Evolutionary conservation across 2,113 vertebrate genomes (phyloP), one percentile per base, ranked within the genome.

Genomic region (Trogon melanurus): DNA sequence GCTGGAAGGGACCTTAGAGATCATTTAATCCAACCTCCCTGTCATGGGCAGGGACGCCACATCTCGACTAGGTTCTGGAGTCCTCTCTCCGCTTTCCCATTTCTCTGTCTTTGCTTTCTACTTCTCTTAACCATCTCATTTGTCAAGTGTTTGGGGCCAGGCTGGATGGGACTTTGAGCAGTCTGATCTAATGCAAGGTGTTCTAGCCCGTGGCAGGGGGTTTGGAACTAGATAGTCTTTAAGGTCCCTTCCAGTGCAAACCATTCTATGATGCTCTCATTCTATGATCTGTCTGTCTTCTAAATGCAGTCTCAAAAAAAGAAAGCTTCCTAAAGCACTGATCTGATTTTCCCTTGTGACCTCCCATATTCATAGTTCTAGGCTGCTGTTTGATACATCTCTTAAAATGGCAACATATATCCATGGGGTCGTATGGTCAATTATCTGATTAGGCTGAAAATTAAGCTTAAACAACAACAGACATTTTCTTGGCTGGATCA

Each of bases 361-460:
- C 44, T 88, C 41, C 10, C 30, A 36, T 32, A 57, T 45, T 75
- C 27, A 27, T 72, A 44, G 6, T 75, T 64, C 38, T 34, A 1
- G 85, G 47, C 9, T 86, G 60, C 50, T 96, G 25, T n/a, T 56
- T 76, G 10, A 61, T 92, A 19, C 81, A 84, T 71, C 56, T 66
- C 44, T 85, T 88, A 58, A 82, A 64, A 57, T 65, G n/a, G 27
- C 53, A 89, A n/a, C 50, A 85, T 75, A 29, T 76, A 36, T 82
- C 61, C 23, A 6, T 51, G 17, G 27, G 20, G 45, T 93, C 62
- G 44, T 48, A 26, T 6, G 36, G 74, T 85, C 61, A 82, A 20
- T 93, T 85, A 76, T 89, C 61, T 81, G 38, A 93, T 95, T 75
- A 94, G 65, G 32, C 45, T 88, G 74, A 88, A 96, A 95, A 89